phyloP scores from a whole-genome alignment of 2,797 vertebrate species.

The Philypnodon macrostomus region DNA sequence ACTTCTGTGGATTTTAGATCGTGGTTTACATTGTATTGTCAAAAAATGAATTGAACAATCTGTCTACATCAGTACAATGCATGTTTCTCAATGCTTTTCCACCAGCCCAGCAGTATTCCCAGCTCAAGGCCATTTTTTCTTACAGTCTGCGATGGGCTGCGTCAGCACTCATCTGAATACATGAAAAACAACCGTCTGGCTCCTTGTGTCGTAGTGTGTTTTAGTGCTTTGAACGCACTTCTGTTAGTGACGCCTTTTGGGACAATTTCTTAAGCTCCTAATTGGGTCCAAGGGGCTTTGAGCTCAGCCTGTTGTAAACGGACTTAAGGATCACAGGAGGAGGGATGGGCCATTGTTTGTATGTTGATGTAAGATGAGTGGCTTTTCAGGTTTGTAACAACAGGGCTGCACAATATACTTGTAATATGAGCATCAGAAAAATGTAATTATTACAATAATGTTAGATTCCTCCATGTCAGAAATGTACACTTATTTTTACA shows the following conservation, averaged over 20 bases:
- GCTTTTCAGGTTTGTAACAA: too few species aligned
- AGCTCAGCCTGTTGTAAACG: slow-evolving; percentile 34
- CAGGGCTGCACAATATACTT: too few species aligned
- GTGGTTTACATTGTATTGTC: too few species aligned
- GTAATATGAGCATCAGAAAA: too few species aligned
- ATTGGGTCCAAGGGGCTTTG: slow-evolving; percentile 58
- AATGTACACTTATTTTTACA: too few species aligned
- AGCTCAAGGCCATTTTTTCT: slow-evolving; percentile 18
- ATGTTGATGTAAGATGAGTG: too few species aligned
- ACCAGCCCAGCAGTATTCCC: slow-evolving; percentile 11
- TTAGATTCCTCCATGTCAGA: too few species aligned
- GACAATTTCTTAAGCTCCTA: slow-evolving; percentile 56
- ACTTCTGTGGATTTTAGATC: too few species aligned
- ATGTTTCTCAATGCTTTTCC: slow-evolving; percentile 10
- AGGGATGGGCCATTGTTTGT: slow-evolving; percentile 5
- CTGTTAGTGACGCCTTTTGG: slow-evolving; percentile 27
- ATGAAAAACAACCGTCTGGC: slow-evolving; percentile 1
- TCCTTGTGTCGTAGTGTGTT: slow-evolving; percentile 2
- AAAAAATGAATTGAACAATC: neutral
- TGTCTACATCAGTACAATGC: neutral
- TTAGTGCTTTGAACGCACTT: slow-evolving; percentile 27
- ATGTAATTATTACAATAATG: too few species aligned
- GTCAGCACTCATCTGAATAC: slow-evolving; percentile 31
- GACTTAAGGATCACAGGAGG: slow-evolving; percentile 12
- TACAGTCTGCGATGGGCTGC: slow-evolving; percentile 13